A percentile compares a stretch with the other conserved stretches of the same genome.
These are phyloP conservation scores for Microtus oregoni DNA, from an alignment of 2,113 vertebrate genomes.

Conservation along the genomic window DNA sequence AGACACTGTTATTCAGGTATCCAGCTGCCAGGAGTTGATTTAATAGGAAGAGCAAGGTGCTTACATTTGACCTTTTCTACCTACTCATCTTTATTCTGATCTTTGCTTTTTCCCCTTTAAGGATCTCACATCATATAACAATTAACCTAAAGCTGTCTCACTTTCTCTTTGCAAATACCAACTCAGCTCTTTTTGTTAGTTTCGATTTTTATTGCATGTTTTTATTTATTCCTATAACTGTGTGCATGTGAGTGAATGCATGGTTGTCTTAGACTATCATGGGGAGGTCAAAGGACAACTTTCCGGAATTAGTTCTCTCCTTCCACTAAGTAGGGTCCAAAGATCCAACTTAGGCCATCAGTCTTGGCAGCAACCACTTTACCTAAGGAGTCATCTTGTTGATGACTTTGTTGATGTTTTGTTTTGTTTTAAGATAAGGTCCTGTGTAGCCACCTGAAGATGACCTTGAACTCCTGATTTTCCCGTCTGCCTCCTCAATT, in stretches of 20 bases:
- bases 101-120: background rate
- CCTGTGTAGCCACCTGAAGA: background rate
- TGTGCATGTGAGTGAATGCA: too few species aligned
- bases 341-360: background rate
- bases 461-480: background rate
- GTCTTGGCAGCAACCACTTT: background rate
- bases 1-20: background rate
- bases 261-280: background rate
- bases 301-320: background rate
- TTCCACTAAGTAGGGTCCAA: background rate
- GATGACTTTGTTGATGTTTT: background rate
- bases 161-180: background rate
- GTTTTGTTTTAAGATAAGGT: background rate
- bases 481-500: fast-evolving
- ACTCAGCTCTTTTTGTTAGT: background rate
- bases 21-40: background rate
- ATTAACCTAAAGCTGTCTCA: background rate
- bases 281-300: background rate
- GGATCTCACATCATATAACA: background rate
- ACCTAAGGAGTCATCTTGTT: too few species aligned
- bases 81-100: background rate
- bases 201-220: background rate
- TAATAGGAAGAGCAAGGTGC: background rate
- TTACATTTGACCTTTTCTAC: background rate
- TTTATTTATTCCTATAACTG: too few species aligned